Percentiles rank a stretch among this genome's conserved stretches.
phyloP scores from a whole-genome alignment of 2,888 invertebrate genomes.

The Trilocha varians region DNA sequence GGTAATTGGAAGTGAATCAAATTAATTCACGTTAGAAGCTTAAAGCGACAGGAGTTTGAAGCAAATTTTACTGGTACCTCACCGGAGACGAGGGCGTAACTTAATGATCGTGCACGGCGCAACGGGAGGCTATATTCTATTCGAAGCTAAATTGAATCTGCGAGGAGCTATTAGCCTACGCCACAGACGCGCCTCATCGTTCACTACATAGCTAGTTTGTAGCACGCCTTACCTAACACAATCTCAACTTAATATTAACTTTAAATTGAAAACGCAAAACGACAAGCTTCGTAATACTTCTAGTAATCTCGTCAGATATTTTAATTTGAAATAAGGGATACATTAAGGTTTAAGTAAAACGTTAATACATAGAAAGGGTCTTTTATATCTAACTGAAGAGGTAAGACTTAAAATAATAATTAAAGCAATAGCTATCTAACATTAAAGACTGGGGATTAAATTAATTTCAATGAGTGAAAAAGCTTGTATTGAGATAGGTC shows the following conservation, averaged over 20 bases:
- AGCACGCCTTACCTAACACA: constrained; percentile 52
- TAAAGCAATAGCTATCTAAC: no score
- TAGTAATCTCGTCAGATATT: no score
- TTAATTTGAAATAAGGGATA: no score
- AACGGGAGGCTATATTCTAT: constrained; percentile 60
- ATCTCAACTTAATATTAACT: constrained; percentile 29
- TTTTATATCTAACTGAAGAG: no score
- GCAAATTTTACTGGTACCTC: constrained; percentile 37
- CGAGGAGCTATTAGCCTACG: constrained; percentile 66
- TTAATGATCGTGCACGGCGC: constrained; percentile 62
- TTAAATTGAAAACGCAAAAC: no score
- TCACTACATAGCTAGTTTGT: constrained; percentile 28
- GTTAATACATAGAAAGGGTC: no score
- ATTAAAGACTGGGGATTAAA: no score
- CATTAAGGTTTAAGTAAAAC: no score
- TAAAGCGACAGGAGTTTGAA: constrained; percentile 36
- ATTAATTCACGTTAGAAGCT: constrained; percentile 29
- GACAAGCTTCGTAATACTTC: no score
- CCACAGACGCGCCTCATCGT: constrained; percentile 39
- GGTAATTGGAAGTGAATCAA: constrained; percentile 22
- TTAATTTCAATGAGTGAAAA: neutral
- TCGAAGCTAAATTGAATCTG: constrained; percentile 66
- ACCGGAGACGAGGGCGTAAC: constrained; percentile 48
- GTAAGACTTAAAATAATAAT: no score
- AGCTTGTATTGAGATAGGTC: neutral